Evolutionary conservation across 2,888 invertebrate species (phyloP).

Genomic region (Trichopoda pennipes): DNA sequence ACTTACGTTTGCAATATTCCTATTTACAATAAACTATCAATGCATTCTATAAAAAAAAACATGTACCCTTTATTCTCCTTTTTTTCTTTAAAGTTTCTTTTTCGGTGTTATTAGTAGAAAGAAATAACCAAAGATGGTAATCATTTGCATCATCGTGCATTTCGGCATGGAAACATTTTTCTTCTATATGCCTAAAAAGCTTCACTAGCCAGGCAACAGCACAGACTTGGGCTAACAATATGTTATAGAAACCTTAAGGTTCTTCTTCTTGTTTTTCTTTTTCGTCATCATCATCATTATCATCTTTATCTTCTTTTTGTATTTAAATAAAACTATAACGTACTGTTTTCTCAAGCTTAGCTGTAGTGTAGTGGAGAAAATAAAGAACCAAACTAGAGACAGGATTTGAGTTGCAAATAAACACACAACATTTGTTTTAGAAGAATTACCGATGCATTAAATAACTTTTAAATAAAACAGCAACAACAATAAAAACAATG

Average conservation of each 20-base stretch:
- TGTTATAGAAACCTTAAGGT: constrained; percentile 49
- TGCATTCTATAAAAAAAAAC: constrained; percentile 10
- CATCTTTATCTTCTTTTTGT: constrained; percentile 3
- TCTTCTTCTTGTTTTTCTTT: background rate
- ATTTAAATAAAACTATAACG: constrained; percentile 19
- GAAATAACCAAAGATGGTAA: constrained; percentile 67
- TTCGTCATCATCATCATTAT: too few species aligned
- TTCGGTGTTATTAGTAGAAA: constrained; percentile 66
- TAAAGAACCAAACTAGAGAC: constrained; percentile 1
- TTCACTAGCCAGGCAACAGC: constrained; percentile 21
- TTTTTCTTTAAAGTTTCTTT: constrained; percentile 48
- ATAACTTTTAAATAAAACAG: constrained; percentile 44
- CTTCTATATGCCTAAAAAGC: constrained; percentile 46
- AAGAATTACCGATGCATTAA: constrained; percentile 61
- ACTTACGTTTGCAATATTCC: constrained; percentile 48
- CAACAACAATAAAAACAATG: constrained; percentile 36
- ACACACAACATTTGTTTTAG: constrained; percentile 46
- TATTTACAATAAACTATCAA: constrained; percentile 44
- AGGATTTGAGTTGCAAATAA: constrained; percentile 45
- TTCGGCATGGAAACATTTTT: constrained; percentile 50
- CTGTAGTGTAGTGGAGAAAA: background rate
- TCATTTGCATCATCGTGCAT: constrained; percentile 69
- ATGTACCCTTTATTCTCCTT: constrained; percentile 1
- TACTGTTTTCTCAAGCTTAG: constrained; percentile 50
- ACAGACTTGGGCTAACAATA: constrained; percentile 45